Conservation (phyloP, 2,797 vertebrate genomes). For the Benthosema pterotum region DNA sequence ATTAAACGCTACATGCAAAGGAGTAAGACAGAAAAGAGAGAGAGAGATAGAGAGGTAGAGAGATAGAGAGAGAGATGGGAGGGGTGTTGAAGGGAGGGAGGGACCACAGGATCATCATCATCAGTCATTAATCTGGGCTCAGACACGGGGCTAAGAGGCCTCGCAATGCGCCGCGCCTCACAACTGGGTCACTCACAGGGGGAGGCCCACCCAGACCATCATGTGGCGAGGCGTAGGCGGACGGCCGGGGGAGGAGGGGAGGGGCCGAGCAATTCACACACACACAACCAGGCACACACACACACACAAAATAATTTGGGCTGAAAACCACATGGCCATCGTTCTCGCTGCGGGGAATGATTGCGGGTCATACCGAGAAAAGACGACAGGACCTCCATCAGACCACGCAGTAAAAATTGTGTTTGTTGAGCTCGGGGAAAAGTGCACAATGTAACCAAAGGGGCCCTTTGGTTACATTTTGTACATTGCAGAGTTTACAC, state of each 20-base stretch:
- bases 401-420: background rate
- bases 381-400: constrained; percentile 21
- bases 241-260: constrained; percentile 47
- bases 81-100: constrained; percentile 47
- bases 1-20: no score
- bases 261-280: constrained; percentile 46
- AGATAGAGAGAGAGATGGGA: constrained; percentile 23
- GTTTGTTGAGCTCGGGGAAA: no score
- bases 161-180: constrained; percentile 70
- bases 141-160: constrained; percentile 81
- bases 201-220: constrained; percentile 79
- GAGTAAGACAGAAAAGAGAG: constrained; percentile 5
- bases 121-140: constrained; percentile 85
- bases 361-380: constrained; percentile 57
- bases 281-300: constrained; percentile 54
- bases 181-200: constrained; percentile 82
- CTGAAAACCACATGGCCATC: constrained; percentile 59
- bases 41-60: constrained; percentile 16
- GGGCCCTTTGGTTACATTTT: no score
- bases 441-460: no score
- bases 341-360: constrained; percentile 55
- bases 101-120: constrained; percentile 76
- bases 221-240: constrained; percentile 72
- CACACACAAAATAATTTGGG: constrained; percentile 27
- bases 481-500: no score